Evolutionary conservation across 2,113 vertebrate species (phyloP).

Genomic region (Callocephalon fimbriatum): DNA sequence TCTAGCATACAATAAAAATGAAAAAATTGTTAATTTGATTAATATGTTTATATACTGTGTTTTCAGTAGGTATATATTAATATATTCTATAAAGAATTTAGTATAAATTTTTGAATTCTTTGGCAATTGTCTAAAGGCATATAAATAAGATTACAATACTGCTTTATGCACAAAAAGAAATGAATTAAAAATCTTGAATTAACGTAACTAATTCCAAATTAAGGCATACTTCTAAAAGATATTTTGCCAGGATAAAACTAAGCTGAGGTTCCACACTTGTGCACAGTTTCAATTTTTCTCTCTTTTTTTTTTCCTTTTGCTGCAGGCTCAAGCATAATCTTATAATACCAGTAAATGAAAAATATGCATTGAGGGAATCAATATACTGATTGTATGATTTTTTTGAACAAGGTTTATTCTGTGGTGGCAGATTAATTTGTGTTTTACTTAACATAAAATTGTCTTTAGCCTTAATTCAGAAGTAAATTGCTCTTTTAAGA

Average conservation of each 20-base stretch:
- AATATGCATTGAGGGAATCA: constrained; percentile 4
- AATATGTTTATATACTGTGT: background rate
- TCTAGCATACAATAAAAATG: background rate
- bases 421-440: background rate
- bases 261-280: background rate
- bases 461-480: background rate
- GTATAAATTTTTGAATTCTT: background rate
- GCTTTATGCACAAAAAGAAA: background rate
- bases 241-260: background rate
- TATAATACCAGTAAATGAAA: constrained; percentile 41
- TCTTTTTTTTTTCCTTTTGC: background rate
- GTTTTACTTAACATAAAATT: constrained; percentile 16
- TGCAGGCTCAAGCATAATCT: background rate
- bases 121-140: background rate
- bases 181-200: background rate
- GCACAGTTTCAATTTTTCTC: background rate
- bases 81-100: background rate
- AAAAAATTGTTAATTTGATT: background rate
- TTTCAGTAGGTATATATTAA: background rate
- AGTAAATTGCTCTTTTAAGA: constrained; percentile 14
- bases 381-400: background rate
- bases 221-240: background rate
- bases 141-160: background rate
- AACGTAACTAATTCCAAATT: background rate
- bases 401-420: background rate